phyloP scores from a whole-genome alignment of 1,140 invertebrate species.

The Carposina sasakii region DNA sequence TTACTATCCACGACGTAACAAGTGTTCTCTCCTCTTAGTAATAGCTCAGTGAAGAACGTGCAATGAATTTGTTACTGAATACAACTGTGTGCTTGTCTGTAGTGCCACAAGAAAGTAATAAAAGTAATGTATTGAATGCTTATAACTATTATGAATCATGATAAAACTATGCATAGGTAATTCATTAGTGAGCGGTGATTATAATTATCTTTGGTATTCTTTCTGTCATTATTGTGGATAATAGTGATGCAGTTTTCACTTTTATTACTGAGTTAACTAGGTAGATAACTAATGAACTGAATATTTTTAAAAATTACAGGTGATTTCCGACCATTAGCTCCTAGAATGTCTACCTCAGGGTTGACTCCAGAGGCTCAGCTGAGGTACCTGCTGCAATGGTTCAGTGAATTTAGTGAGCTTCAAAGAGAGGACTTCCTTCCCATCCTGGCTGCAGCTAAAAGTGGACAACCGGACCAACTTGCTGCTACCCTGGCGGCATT shows the following conservation, averaged over 20 bases:
- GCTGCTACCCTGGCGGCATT: constrained; percentile 79
- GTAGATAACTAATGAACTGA: too few species aligned
- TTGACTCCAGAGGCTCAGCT: constrained; percentile 80
- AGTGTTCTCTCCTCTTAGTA: too few species aligned
- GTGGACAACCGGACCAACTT: constrained; percentile 81
- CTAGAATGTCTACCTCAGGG: constrained; percentile 60
- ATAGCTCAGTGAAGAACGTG: not conserved
- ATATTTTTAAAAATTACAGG: constrained; percentile 23
- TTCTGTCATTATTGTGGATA: too few species aligned
- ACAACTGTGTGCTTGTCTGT: constrained; percentile 51
- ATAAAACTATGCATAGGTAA: too few species aligned
- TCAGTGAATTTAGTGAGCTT: constrained; percentile 90
- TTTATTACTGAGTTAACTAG: too few species aligned
- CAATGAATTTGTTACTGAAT: constrained; percentile 47
- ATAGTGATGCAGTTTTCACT: too few species aligned
- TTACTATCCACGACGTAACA: constrained; percentile 16
- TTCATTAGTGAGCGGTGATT: too few species aligned
- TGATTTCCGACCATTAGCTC: constrained; percentile 31
- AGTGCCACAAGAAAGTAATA: too few species aligned
- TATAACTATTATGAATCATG: too few species aligned
- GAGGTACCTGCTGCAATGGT: constrained; percentile 88
- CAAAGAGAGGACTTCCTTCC: constrained; percentile 88
- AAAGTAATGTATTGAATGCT: too few species aligned
- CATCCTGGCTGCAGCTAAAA: constrained; percentile 77
- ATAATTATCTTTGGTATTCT: too few species aligned